These are phyloP conservation scores for Adineta ricciae DNA, from an alignment of 2,888 invertebrate genomes.

Conservation along the genomic window DNA sequence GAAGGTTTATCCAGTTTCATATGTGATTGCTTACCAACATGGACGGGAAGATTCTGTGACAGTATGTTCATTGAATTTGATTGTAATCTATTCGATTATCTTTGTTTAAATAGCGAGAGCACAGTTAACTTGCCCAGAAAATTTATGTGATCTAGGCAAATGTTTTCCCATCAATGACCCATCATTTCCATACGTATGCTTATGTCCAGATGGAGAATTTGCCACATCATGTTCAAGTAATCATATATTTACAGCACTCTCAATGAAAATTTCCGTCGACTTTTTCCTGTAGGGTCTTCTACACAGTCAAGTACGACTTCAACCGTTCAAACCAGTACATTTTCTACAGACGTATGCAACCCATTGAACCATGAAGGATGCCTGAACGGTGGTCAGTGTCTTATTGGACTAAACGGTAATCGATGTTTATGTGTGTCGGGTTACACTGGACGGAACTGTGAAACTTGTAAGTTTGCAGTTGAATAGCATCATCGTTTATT, in stretches of 20 bases:
- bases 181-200: background rate
- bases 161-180: background rate
- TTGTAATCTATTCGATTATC: background rate
- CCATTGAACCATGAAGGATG: background rate
- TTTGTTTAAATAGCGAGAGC: background rate
- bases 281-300: background rate
- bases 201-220: background rate
- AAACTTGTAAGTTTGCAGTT: background rate
- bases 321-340: background rate
- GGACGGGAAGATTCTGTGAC: constrained; percentile 7
- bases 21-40: background rate
- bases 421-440: background rate
- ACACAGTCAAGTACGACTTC: background rate
- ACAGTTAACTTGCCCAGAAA: background rate
- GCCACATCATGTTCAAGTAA: background rate
- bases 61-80: background rate
- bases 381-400: background rate
- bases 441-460: background rate
- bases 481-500: background rate
- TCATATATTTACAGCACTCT: background rate
- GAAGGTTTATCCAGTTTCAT: background rate
- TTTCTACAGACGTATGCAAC: background rate
- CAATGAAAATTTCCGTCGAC: too few relatives aligned
- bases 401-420: background rate
- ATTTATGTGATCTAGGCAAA: background rate